A percentile compares a stretch with the other conserved stretches of the same genome.
These are phyloP conservation scores for Dendrophyllia cribrosa DNA, from an alignment of 64 coral and sea anemone genomes.

Conservation along the genomic window DNA sequence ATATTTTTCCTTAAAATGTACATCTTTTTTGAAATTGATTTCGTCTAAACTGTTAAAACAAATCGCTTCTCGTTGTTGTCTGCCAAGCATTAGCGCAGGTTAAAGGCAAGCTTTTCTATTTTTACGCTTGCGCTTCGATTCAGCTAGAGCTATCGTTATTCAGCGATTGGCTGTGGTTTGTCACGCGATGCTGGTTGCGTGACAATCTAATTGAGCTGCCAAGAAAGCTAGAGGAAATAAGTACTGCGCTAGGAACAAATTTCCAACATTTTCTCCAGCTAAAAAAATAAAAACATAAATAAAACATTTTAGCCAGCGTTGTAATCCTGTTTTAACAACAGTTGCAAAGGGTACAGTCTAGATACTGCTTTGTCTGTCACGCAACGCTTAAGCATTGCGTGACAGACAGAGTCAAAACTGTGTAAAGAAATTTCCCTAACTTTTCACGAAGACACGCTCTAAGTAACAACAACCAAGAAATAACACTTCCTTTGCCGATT, in stretches of 20 bases:
- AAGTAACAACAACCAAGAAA: neutral
- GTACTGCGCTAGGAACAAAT: neutral
- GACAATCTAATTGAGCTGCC: too few relatives aligned
- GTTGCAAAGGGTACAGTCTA: neutral
- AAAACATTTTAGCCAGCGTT: neutral
- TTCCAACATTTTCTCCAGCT: neutral
- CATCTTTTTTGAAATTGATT: slow-evolving; percentile 43
- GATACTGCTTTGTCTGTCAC: neutral
- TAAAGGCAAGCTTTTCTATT: neutral
- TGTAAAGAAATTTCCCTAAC: neutral
- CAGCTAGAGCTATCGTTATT: neutral
- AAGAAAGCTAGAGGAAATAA: too few relatives aligned
- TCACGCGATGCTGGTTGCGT: neutral
- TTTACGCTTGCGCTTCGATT: too few relatives aligned
- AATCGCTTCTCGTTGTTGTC: slow-evolving; percentile 17
- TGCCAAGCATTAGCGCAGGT: neutral
- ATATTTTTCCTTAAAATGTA: slow-evolving; percentile 80
- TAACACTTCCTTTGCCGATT: neutral
- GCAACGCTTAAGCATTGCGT: neutral
- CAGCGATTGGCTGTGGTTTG: neutral
- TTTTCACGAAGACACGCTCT: neutral
- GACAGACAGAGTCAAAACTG: neutral
- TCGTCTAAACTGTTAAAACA: slow-evolving; percentile 13
- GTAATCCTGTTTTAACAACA: neutral
- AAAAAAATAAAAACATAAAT: neutral